These are phyloP conservation scores for Tinamus major DNA, from an alignment of 2,797 vertebrate species.

Conservation along the genomic window DNA sequence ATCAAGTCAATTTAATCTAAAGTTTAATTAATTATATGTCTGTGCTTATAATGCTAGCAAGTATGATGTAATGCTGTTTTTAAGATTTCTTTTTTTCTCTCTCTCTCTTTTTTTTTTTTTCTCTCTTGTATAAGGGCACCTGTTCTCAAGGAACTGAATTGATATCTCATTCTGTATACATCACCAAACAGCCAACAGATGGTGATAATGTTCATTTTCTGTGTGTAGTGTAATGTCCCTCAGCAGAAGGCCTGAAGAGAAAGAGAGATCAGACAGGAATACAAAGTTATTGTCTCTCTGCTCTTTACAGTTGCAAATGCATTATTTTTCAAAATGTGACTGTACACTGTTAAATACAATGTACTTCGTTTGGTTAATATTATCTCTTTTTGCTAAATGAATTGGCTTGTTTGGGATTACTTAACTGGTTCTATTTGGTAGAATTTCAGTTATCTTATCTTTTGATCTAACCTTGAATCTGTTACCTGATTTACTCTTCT, in stretches of 20 bases:
- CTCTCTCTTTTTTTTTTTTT: not conserved
- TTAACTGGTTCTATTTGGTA: not conserved
- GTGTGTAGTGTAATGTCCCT: not conserved
- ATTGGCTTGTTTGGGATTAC: not conserved
- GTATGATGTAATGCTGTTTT: not conserved
- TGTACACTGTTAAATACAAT: not conserved
- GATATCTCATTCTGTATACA: slow-evolving; percentile 12
- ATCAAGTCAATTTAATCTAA: not conserved
- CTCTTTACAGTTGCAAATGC: not conserved
- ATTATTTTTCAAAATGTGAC: not conserved
- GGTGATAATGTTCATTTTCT: slow-evolving; percentile 62
- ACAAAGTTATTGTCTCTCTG: not conserved
- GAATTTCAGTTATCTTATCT: not conserved
- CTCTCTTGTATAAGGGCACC: not conserved
- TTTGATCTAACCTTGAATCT: not conserved
- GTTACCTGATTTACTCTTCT: not conserved
- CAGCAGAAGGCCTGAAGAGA: slow-evolving; percentile 50
- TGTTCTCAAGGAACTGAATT: not conserved
- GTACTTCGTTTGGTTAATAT: not conserved
- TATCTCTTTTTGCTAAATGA: not conserved
- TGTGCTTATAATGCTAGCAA: not conserved
- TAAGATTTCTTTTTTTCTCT: not conserved
- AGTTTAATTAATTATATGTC: not conserved
- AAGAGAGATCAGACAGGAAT: slow-evolving; percentile 4
- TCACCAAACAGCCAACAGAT: slow-evolving; percentile 61